These are phyloP conservation scores for Glossosoma conforme DNA, from an alignment of 1,140 invertebrate genomes.

Conservation along the genomic window DNA sequence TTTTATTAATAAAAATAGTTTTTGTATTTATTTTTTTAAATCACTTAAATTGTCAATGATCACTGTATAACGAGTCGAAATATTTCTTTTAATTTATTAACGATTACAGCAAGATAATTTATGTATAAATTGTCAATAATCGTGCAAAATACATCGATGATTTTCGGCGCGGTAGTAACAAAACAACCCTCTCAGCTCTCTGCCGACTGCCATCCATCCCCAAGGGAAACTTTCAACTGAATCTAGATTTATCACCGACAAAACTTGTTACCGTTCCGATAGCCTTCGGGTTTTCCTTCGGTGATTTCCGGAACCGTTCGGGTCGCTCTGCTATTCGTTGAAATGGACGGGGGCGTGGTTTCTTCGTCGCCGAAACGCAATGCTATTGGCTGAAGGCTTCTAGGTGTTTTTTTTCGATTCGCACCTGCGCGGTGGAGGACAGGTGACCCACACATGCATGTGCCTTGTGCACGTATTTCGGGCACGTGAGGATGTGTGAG, in stretches of 20 bases:
- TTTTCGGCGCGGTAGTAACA: slow-evolving; percentile 1
- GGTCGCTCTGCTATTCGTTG: slow-evolving; percentile 7
- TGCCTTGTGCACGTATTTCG: too few species aligned
- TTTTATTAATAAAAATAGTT: too few species aligned
- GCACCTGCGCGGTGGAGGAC: too few species aligned
- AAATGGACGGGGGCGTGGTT: slow-evolving; percentile 13
- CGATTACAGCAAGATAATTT: too few species aligned
- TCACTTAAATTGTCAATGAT: too few species aligned
- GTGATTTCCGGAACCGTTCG: slow-evolving; percentile 8
- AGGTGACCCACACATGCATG: too few species aligned
- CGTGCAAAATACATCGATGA: too few species aligned
- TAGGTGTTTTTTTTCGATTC: slow-evolving; percentile 11
- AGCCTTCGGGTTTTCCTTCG: neutral
- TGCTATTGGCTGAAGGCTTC: slow-evolving; percentile 15
- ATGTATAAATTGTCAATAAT: too few species aligned
- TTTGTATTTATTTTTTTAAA: too few species aligned
- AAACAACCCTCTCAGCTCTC: slow-evolving; percentile 2
- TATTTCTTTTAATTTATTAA: slow-evolving; percentile 2
- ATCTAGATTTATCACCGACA: slow-evolving; percentile 19
- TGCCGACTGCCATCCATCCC: slow-evolving; percentile 7
- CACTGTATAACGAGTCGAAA: too few species aligned
- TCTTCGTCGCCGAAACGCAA: neutral
- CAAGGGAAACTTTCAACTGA: slow-evolving; percentile 27
- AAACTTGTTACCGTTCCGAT: slow-evolving; percentile 22
- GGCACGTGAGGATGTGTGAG: too few species aligned